A percentile compares a stretch with the other conserved stretches of the same genome.
These are phyloP conservation scores for Athalia cordata DNA, from an alignment of 2,888 invertebrate genomes.

Conservation along the genomic window DNA sequence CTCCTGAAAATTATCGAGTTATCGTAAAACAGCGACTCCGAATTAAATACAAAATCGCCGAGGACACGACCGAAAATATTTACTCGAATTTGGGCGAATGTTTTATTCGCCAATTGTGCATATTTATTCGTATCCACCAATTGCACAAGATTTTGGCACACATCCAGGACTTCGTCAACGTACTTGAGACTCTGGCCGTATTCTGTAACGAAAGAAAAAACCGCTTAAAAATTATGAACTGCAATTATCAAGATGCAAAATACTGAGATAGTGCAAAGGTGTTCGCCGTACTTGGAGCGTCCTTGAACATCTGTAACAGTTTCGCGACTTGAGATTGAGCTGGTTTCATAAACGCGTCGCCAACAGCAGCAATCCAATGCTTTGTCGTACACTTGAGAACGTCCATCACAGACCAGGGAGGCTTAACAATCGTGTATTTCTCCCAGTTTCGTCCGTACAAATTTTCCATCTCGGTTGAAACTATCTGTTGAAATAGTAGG, in stretches of 20 bases:
- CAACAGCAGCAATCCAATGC: constrained; percentile 71
- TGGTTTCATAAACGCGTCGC: constrained; percentile 62
- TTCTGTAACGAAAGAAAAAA: constrained; percentile 48
- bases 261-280: background rate
- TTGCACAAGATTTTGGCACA: constrained; percentile 62
- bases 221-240: background rate
- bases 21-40: background rate
- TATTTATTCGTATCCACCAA: constrained; percentile 60
- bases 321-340: constrained; percentile 59
- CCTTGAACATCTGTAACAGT: constrained; percentile 55
- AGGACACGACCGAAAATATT: background rate
- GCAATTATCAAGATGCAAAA: background rate
- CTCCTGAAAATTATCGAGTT: constrained; percentile 53
- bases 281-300: constrained; percentile 53
- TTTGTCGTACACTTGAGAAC: constrained; percentile 68
- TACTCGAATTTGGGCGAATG: constrained; percentile 6
- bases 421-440: constrained; percentile 63
- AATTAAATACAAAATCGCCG: background rate
- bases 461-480: constrained; percentile 64
- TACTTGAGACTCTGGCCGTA: constrained; percentile 60
- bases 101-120: constrained; percentile 48
- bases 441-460: constrained; percentile 67
- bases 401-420: constrained; percentile 67
- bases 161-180: constrained; percentile 58
- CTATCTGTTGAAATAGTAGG: constrained; percentile 55